Base-by-base conservation (phyloP, 2,888 invertebrate genomes). In the Cheilosia scutellata region DNA sequence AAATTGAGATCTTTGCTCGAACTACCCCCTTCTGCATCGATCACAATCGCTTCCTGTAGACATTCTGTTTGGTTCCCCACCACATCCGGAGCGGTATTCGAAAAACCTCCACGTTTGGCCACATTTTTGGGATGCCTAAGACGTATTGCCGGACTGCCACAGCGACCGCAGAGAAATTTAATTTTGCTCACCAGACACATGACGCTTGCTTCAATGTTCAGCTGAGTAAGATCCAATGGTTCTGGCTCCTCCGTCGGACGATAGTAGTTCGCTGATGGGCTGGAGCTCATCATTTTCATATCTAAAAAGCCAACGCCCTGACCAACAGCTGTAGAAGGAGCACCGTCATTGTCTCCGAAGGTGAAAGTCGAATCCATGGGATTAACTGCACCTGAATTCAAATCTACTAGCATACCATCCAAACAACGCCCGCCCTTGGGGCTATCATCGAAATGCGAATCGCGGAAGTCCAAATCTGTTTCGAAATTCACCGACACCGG, bases 141-240 rank as follows among this genome's bases (percentile, higher is more conserved):
- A 70, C 95, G 93, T 9, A 95, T 95, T 4, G 95, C 95, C 3
- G 96, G 96, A 89, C 95, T 95, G 20, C 95, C 95, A 89, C 95
- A 95, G 53, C 95, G 93, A 0, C 96, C 96, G 90, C 96, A 96
- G 4, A 97, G 93, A 91, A 96, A 96, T 90, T 96, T 96, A 0
- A 93, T 95, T 93, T 97, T 97, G 88, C 96, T 96, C 29, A 96
- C 96, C 86, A 97, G 93, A 91, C 97, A 97, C 95, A 97, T 96
- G 5, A 97, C 95, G 89, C 96, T 96, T 0, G 97, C 97, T 92
- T 97, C 97, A 68, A 97, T 96, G 90, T 97, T 97, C 47, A 97
- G 92, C 89, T 97, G 95, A 0, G 96, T 97, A 80, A 97, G 93
- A 91, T 97, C 97, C 94, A 96, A 95, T 0, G 97, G 97, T 90